Evolutionary conservation across 2,113 vertebrate species (phyloP).

Genomic region (Dendropsophus ebraccatus): DNA sequence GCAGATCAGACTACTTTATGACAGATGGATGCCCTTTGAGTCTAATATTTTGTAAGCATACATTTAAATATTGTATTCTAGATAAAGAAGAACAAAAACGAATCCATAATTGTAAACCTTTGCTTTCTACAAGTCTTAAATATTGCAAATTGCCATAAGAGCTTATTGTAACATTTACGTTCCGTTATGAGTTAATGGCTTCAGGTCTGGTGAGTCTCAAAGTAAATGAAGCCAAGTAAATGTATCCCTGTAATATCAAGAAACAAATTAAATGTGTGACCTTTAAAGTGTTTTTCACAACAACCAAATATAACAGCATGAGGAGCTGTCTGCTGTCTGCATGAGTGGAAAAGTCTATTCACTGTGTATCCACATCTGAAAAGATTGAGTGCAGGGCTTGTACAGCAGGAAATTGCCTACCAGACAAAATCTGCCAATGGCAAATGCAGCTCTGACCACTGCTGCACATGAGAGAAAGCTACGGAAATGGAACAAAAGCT

Average conservation of each 20-base stretch:
- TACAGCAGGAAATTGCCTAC: slow-evolving; percentile 43
- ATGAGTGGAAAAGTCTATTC: slow-evolving; percentile 47
- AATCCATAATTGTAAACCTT: background rate
- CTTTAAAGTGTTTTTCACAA: slow-evolving; percentile 43
- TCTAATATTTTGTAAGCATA: background rate
- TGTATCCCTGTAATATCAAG: slow-evolving; percentile 39
- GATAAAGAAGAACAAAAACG: background rate
- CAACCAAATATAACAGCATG: slow-evolving; percentile 37
- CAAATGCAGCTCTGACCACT: slow-evolving; percentile 1
- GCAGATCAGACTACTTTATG: too few species aligned
- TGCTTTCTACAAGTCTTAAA: background rate
- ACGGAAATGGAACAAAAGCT: background rate
- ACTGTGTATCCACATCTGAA: slow-evolving; percentile 3
- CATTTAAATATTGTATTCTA: background rate
- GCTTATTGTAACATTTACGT: slow-evolving; percentile 15
- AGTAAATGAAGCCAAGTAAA: slow-evolving; percentile 33
- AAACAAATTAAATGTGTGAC: slow-evolving; percentile 46
- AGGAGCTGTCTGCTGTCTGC: slow-evolving; percentile 24
- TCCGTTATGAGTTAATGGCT: slow-evolving; percentile 31
- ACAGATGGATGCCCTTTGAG: background rate
- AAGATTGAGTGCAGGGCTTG: slow-evolving; percentile 39
- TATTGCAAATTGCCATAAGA: background rate
- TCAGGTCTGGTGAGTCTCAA: slow-evolving; percentile 12
- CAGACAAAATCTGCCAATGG: slow-evolving; percentile 23
- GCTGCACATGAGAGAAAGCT: background rate